phyloP scores from a whole-genome alignment of 1,140 invertebrate genomes.

The Drosophila nebulosa region DNA sequence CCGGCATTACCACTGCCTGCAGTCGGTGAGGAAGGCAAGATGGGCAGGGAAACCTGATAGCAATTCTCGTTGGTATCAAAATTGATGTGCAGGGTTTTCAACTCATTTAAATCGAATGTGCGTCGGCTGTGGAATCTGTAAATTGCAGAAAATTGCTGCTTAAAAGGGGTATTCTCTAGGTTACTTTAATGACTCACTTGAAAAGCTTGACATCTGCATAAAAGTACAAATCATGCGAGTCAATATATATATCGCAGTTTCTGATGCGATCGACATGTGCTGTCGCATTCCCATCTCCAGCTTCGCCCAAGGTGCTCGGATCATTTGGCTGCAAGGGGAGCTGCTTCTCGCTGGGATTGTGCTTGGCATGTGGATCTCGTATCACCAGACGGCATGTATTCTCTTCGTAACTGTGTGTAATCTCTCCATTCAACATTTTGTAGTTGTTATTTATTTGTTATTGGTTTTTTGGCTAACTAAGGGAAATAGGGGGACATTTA shows the following conservation, averaged over 20 bases:
- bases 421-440: constrained; percentile 68
- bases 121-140: constrained; percentile 67
- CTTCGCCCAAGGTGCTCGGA: neutral
- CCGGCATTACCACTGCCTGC: constrained; percentile 13
- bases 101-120: constrained; percentile 64
- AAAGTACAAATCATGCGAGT: constrained; percentile 70
- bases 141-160: neutral
- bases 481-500: neutral
- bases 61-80: constrained; percentile 51
- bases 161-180: constrained; percentile 4
- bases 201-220: constrained; percentile 71
- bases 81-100: constrained; percentile 63
- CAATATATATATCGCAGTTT: constrained; percentile 76
- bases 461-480: neutral
- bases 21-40: constrained; percentile 37
- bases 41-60: constrained; percentile 59
- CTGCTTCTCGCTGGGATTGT: constrained; percentile 39
- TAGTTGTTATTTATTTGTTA: constrained; percentile 30
- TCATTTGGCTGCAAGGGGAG: constrained; percentile 18
- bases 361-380: constrained; percentile 41
- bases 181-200: constrained; percentile 56
- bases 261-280: constrained; percentile 64
- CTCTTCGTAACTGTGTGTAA: constrained; percentile 62
- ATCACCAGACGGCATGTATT: constrained; percentile 64
- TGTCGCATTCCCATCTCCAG: constrained; percentile 10